Evolutionary conservation across 2,888 invertebrate genomes (phyloP), one percentile per base, ranked within the genome.

Genomic region (Noctua comes): DNA sequence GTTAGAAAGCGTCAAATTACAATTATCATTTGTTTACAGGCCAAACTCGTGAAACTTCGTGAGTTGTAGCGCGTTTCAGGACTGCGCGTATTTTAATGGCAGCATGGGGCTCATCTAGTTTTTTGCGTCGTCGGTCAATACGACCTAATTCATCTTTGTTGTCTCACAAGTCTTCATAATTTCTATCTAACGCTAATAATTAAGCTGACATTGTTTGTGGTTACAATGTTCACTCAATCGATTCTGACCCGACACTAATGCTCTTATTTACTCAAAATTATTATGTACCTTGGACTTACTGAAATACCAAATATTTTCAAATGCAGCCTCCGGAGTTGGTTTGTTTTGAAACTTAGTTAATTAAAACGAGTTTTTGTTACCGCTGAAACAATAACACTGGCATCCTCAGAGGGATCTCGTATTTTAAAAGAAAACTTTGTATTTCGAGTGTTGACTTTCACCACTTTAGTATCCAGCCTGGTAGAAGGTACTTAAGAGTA

Each of bases 1-100:
- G 68, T 68, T 43, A 76, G 57, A 71, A 54, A 87, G 91, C 91
- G 93, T 94, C 93, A 94, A 95, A 95, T 95, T 93, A 94, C 93
- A 95, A 94, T 95, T 94, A 95, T 93, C 91, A 93, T 93, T 77
- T 79, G 94, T 94, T 93, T 91, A 93, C 93, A 90, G 92, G 90
- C 88, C 89, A 84, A 79, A 85, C 91, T 89, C 76, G 83, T 65
- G 46, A 65, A 84, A 79, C 85, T 91, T 89, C 76, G 83, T 65
- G 46, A 65, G 43, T 59, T 13, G 43, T 89, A 90, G 89, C 85
- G 90, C 83, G 91, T 89, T 92, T 91, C 86, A 57, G 65, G 82
- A 89, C 89, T 90, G 86, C 88, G 88, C 86, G 83, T 85, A 88
- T 89, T 91, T 91, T 89, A 89, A 88, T 84, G 83, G 71, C 73